phyloP scores from a whole-genome alignment of 1,140 invertebrate species.

The Platorchestia sp. region DNA sequence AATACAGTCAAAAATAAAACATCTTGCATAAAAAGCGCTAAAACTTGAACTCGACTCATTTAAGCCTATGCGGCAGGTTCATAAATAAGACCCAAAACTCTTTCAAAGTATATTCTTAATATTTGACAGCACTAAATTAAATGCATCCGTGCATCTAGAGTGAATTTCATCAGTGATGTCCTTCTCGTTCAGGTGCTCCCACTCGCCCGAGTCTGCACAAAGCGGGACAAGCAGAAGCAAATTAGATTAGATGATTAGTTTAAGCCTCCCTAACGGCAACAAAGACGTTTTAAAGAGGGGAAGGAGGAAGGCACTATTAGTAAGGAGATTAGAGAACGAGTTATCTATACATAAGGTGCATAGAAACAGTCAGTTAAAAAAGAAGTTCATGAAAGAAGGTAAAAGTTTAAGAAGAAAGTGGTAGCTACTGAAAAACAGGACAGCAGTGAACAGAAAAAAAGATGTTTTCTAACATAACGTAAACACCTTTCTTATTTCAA shows the following conservation, averaged over 20 bases:
- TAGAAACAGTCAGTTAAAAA: no score
- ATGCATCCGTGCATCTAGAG: not conserved
- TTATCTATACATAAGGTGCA: not conserved
- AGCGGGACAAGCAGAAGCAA: not conserved
- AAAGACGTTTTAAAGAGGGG: no score
- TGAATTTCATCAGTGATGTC: conserved; percentile 22
- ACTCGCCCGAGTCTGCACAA: not conserved
- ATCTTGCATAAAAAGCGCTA: no score
- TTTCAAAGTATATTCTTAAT: not conserved
- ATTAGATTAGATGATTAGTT: no score
- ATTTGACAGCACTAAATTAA: not conserved
- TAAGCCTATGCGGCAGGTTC: not conserved
- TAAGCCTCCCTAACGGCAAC: no score
- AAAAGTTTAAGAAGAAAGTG: no score
- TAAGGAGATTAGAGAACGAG: no score
- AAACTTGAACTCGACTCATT: no score
- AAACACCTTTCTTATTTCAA: not conserved
- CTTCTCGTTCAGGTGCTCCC: not conserved
- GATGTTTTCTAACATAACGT: not conserved
- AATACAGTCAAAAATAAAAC: no score
- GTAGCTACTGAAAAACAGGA: no score
- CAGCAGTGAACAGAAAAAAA: no score
- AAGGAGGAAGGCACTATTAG: not conserved
- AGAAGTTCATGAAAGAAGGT: no score
- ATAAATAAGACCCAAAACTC: not conserved